Conservation (phyloP, 1,140 invertebrate genomes). For the Drosophila punjabiensis region DNA sequence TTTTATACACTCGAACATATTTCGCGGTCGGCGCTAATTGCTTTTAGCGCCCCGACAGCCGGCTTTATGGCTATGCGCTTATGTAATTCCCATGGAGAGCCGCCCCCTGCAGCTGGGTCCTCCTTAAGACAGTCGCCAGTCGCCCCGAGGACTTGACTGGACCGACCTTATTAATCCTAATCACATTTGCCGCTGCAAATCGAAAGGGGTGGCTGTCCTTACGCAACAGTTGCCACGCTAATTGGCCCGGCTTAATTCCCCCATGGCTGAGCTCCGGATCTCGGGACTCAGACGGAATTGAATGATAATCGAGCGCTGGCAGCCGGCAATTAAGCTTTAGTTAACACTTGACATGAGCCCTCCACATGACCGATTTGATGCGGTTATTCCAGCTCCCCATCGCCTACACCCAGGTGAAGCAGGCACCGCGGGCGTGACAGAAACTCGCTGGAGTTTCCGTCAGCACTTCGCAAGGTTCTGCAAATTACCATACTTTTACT, state of each 20-base stretch:
- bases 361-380: constrained; percentile 17
- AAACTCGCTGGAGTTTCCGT: constrained; percentile 10
- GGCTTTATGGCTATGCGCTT: constrained; percentile 68
- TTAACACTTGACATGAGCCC: constrained; percentile 48
- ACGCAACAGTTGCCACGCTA: constrained; percentile 53
- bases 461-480: background rate
- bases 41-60: constrained; percentile 73
- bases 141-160: constrained; percentile 10
- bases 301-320: constrained; percentile 47
- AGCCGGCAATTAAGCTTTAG: constrained; percentile 55
- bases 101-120: constrained; percentile 31
- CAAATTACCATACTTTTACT: background rate
- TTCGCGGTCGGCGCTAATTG: constrained; percentile 61
- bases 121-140: constrained; percentile 37
- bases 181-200: constrained; percentile 52
- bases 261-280: background rate
- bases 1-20: constrained; percentile 58
- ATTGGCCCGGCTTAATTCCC: constrained; percentile 46
- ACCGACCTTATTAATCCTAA: constrained; percentile 72
- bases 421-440: constrained; percentile 22
- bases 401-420: background rate
- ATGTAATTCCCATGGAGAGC: constrained; percentile 40
- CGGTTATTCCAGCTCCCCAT: background rate
- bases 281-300: constrained; percentile 11
- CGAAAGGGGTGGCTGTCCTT: constrained; percentile 26